Percentiles rank a stretch among this genome's conserved stretches.
phyloP scores from a whole-genome alignment of 2,113 vertebrate species.

The Piliocolobus tephrosceles region DNA sequence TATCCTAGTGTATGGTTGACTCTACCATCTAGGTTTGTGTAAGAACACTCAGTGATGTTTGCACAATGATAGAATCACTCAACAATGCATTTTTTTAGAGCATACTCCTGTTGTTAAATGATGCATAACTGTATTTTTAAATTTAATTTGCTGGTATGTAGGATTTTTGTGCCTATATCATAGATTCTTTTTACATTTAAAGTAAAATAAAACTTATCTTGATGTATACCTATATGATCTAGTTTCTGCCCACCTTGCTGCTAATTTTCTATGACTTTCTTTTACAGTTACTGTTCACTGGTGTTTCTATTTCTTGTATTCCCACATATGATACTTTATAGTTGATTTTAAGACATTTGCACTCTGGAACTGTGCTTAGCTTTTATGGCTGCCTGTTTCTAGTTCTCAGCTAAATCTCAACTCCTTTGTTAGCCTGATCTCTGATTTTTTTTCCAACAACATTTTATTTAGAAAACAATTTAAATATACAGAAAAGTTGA shows the following conservation, averaged over 20 bases:
- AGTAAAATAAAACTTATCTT: background rate
- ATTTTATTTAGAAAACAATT: background rate
- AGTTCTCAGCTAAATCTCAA: background rate
- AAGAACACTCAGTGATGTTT: background rate
- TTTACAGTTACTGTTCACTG: background rate
- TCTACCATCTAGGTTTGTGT: background rate
- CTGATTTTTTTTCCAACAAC: background rate
- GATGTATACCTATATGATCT: background rate
- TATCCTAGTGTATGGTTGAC: background rate
- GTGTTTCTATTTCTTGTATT: background rate
- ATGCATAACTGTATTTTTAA: background rate
- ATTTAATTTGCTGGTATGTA: background rate
- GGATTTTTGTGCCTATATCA: background rate
- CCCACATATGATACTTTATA: background rate
- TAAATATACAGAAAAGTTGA: too few relatives aligned
- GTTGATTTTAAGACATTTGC: background rate
- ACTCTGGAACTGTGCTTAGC: background rate
- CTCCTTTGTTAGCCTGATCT: background rate
- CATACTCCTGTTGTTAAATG: too few relatives aligned
- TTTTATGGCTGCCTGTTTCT: background rate
- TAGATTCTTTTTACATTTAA: background rate
- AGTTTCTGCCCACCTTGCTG: background rate
- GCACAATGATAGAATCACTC: background rate
- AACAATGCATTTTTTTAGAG: background rate
- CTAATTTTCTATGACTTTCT: background rate